phyloP scores from a whole-genome alignment of 2,797 vertebrate genomes.

The Lateolabrax maculatus region DNA sequence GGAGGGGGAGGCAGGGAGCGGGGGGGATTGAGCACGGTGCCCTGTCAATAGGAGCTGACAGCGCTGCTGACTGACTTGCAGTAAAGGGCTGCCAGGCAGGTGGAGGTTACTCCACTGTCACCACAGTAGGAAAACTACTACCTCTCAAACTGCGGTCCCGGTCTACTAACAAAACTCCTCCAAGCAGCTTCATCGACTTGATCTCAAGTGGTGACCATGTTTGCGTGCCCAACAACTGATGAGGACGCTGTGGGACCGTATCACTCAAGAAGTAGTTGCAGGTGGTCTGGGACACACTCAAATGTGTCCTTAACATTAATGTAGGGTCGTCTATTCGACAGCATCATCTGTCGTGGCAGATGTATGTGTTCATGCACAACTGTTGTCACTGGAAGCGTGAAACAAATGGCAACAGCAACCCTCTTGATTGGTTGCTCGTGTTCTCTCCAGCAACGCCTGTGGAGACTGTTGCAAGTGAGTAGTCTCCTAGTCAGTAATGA shows the following conservation, averaged over 20 bases:
- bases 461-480: too few species aligned
- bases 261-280: not conserved
- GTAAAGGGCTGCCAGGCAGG: constrained; percentile 63
- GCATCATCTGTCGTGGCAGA: constrained; percentile 21
- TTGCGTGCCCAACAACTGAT: not conserved
- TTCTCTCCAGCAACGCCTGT: too few species aligned
- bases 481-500: too few species aligned
- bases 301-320: not conserved
- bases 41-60: constrained; percentile 63
- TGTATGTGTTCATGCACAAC: constrained; percentile 9
- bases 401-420: constrained; percentile 7
- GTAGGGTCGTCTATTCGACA: not conserved
- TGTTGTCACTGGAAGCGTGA: not conserved
- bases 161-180: constrained; percentile 24
- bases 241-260: constrained; percentile 19
- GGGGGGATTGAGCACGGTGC: constrained; percentile 36
- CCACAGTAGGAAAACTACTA: constrained; percentile 49
- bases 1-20: not conserved
- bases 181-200: not conserved
- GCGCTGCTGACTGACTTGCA: constrained; percentile 66
- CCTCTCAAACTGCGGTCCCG: constrained; percentile 38
- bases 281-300: constrained; percentile 13
- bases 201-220: constrained; percentile 20
- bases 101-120: constrained; percentile 64
- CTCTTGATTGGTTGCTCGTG: not conserved